phyloP scores from a whole-genome alignment of 1,140 invertebrate species.

The Sitobion miscanthi region DNA sequence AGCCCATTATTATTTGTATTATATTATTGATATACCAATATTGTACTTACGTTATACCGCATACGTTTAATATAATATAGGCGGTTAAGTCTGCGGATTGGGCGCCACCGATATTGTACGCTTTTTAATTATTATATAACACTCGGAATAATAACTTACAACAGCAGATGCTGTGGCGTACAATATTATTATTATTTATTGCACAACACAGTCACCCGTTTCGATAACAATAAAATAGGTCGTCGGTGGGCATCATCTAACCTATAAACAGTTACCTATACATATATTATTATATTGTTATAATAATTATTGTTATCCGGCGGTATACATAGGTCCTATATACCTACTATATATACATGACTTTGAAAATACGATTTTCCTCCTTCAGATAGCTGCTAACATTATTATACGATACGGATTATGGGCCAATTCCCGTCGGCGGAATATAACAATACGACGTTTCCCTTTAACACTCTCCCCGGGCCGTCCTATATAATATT shows the following conservation, averaged over 20 bases:
- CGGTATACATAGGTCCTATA: neutral
- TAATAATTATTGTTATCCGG: neutral
- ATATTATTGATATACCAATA: too few relatives aligned
- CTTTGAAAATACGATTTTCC: neutral
- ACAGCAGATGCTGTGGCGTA: neutral
- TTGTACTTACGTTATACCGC: too few relatives aligned
- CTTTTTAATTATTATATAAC: neutral
- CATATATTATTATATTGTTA: neutral
- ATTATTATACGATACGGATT: neutral
- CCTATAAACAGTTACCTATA: neutral
- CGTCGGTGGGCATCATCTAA: neutral
- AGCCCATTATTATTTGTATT: too few relatives aligned
- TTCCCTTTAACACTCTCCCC: neutral
- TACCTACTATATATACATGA: too few relatives aligned
- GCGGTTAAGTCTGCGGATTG: neutral
- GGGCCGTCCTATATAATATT: neutral
- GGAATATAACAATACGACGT: constrained; percentile 9
- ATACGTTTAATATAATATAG: neutral
- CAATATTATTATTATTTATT: neutral
- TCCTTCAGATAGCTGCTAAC: neutral
- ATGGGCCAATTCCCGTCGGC: neutral
- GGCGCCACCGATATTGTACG: neutral
- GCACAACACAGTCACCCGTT: neutral
- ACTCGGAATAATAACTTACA: neutral
- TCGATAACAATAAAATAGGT: neutral